Conservation (phyloP, 2,888 invertebrate species). For the Drosophila nr. perissopoda region DNA sequence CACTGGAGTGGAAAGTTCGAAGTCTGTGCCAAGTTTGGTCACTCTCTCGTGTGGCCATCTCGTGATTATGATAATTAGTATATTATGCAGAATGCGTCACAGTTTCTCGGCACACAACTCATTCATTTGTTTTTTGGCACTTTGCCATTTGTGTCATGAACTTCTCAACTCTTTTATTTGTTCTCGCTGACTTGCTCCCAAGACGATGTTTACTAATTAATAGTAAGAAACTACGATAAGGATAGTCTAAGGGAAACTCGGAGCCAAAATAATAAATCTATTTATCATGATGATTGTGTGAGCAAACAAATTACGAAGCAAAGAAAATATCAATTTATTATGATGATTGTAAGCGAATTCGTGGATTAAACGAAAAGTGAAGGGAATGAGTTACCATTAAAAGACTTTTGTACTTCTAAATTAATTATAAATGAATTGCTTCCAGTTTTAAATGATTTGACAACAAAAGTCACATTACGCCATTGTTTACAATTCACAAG, state of each 20-base stretch:
- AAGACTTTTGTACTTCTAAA: background rate
- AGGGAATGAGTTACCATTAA: background rate
- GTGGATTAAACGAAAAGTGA: background rate
- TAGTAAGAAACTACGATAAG: conserved; percentile 26
- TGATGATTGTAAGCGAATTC: background rate
- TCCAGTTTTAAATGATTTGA: background rate
- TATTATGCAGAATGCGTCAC: conserved; percentile 70
- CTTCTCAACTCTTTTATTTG: conserved; percentile 25
- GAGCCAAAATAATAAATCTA: background rate
- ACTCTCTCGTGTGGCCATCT: conserved; percentile 16
- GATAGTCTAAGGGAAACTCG: background rate
- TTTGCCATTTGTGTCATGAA: conserved; percentile 43
- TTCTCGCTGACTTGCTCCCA: conserved; percentile 20
- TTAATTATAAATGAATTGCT: background rate
- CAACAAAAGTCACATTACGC: background rate
- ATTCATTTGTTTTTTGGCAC: conserved; percentile 50
- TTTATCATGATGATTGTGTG: background rate
- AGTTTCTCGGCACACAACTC: conserved; percentile 57
- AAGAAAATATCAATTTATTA: background rate
- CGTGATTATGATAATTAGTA: conserved; percentile 54
- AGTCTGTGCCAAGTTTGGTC: conserved; percentile 11
- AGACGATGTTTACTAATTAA: conserved; percentile 48
- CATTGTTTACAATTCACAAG: background rate
- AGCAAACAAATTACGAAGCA: background rate
- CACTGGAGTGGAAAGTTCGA: conserved; percentile 2